Evolutionary conservation across 2,888 invertebrate genomes (phyloP).

Genomic region (Melanostoma scalare): DNA sequence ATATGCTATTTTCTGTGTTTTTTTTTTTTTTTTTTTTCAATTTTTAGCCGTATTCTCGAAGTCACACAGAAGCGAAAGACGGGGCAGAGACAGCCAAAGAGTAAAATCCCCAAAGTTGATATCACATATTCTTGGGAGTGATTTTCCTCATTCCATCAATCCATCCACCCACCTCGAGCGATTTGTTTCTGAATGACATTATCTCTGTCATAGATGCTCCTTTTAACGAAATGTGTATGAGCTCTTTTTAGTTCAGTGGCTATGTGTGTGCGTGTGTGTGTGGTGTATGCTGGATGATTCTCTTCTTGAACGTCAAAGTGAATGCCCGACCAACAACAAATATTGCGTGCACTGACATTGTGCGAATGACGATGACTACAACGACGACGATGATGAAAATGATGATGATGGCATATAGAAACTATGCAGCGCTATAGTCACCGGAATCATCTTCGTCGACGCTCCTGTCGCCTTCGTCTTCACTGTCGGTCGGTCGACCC

Average conservation of each 20-base stretch:
- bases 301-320: slow-evolving; percentile 23
- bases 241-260: too few species aligned
- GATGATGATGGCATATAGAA: slow-evolving; percentile 29
- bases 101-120: slow-evolving; percentile 56
- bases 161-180: slow-evolving; percentile 32
- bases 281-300: not conserved
- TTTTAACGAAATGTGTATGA: slow-evolving; percentile 27
- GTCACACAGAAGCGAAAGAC: slow-evolving; percentile 33
- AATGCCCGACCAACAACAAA: slow-evolving; percentile 46
- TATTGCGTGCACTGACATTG: slow-evolving; percentile 63
- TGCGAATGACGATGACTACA: slow-evolving; percentile 58
- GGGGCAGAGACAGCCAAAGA: slow-evolving; percentile 25
- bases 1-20: not conserved
- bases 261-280: not conserved
- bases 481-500: slow-evolving; percentile 10
- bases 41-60: not conserved
- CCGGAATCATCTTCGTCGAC: slow-evolving; percentile 9
- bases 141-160: slow-evolving; percentile 44
- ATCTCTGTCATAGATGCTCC: slow-evolving; percentile 45
- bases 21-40: not conserved
- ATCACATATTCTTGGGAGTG: slow-evolving; percentile 58
- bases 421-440: slow-evolving; percentile 29
- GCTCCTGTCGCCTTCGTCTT: not conserved
- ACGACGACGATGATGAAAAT: not conserved
- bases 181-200: slow-evolving; percentile 60